These are phyloP conservation scores for Bos taurus DNA, from an alignment of 2,113 vertebrate genomes.

Conservation along the genomic window ARS-UCD2.0 NC_037345.1:36886001-36886500, in stretches of 20 bases:
- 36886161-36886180: background rate
- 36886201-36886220: background rate
- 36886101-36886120: background rate
- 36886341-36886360: background rate
- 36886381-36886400: background rate
- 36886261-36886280: background rate
- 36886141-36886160: background rate
- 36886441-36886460: background rate
- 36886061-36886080: background rate
- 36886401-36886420: background rate
- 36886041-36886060: slow-evolving; percentile 81
- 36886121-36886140: background rate
- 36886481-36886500: background rate
- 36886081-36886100: background rate
- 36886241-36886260: background rate
- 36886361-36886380: background rate
- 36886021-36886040: slow-evolving; percentile 77
- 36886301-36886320: background rate
- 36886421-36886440: background rate
- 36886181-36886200: background rate
- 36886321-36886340: background rate
- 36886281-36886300: background rate
- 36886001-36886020: slow-evolving; percentile 64
- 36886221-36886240: background rate
- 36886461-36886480: background rate